These are phyloP conservation scores for Silurus asotus DNA, from an alignment of 2,113 vertebrate genomes.

Conservation along the genomic window DNA sequence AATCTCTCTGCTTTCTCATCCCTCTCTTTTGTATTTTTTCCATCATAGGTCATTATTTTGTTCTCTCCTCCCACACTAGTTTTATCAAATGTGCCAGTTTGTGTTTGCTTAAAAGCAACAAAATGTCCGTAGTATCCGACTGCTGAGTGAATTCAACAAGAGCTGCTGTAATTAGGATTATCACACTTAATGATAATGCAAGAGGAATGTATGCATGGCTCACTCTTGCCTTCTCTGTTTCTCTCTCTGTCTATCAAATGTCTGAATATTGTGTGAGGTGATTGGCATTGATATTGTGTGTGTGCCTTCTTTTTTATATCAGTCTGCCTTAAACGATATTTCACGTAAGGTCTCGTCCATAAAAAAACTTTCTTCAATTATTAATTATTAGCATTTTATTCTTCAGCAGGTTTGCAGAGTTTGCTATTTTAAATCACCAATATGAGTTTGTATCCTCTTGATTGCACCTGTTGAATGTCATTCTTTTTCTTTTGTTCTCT, in stretches of 20 bases:
- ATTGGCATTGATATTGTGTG: constrained; percentile 67
- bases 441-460: neutral
- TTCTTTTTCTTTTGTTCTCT: constrained; percentile 29
- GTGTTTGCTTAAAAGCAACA: constrained; percentile 61
- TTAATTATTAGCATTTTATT: neutral
- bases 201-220: constrained; percentile 10
- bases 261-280: constrained; percentile 73
- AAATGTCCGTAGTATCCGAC: constrained; percentile 49
- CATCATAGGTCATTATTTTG: constrained; percentile 11
- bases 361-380: neutral
- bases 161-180: constrained; percentile 58
- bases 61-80: constrained; percentile 49
- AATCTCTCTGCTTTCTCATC: constrained; percentile 9
- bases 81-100: constrained; percentile 51
- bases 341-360: neutral
- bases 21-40: constrained; percentile 31
- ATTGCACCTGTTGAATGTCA: neutral
- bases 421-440: neutral
- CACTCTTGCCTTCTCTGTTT: neutral
- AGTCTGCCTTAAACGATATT: constrained; percentile 50
- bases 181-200: constrained; percentile 56
- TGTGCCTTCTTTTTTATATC: constrained; percentile 55
- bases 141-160: constrained; percentile 55
- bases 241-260: constrained; percentile 20
- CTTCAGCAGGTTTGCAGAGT: neutral